Evolutionary conservation across 2,113 vertebrate species (phyloP).

Genomic region (Periophthalmus modestus): DNA sequence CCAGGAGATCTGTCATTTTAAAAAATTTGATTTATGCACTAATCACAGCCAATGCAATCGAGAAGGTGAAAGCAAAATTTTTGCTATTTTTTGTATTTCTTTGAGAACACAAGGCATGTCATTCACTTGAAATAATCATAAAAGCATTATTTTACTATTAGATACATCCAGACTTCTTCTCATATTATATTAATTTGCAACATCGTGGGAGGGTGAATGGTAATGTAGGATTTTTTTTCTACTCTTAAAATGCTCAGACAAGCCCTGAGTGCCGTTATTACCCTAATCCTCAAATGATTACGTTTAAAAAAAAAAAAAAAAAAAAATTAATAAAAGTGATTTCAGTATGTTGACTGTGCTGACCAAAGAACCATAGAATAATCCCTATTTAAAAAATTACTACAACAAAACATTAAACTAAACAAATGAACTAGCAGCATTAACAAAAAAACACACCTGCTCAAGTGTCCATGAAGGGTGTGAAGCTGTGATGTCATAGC

Average conservation of each 20-base stretch:
- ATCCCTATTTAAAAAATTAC: too few relatives aligned
- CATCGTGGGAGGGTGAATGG: too few relatives aligned
- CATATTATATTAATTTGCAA: neutral
- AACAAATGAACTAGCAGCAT: neutral
- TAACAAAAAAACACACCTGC: conserved; percentile 76
- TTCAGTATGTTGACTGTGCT: too few relatives aligned
- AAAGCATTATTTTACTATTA: neutral
- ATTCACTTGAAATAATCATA: neutral
- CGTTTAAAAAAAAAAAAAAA: too few relatives aligned
- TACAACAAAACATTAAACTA: neutral
- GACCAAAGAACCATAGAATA: too few relatives aligned
- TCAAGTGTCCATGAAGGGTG: conserved; percentile 92
- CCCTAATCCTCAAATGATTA: neutral
- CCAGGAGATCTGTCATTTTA: neutral
- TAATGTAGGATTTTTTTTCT: neutral
- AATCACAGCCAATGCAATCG: neutral
- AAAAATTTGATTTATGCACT: neutral
- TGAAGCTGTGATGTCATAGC: conserved; percentile 89
- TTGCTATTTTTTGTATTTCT: neutral
- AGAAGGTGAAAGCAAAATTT: neutral
- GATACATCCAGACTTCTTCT: neutral
- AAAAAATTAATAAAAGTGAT: too few relatives aligned
- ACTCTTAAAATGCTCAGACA: too few relatives aligned
- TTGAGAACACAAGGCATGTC: neutral
- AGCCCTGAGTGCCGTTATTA: too few relatives aligned